Base-by-base conservation (phyloP, 2,797 vertebrate species). In the Lacerta agilis region DNA sequence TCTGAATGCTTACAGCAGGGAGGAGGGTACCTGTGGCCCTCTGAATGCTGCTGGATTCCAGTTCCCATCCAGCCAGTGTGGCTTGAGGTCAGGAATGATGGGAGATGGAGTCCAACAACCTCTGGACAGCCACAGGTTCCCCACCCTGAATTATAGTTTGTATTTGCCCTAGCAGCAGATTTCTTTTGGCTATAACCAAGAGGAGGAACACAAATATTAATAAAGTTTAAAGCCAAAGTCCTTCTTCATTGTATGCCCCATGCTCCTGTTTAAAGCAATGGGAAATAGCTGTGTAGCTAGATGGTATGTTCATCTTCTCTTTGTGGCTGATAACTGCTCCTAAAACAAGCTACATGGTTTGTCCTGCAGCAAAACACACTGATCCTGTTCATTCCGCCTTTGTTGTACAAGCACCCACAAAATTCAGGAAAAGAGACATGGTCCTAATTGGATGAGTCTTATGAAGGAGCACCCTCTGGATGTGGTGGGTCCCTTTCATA, bases 401-500 rank as follows among this genome's bases (percentile, higher is more conserved):
- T 79, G 55, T 23, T 58, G 4, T 64, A 58, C 27, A n/a, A 27
- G 49, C 5, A 29, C 29, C 23, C 8, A 49, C 8, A 61, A 49
- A 23, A 10, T 8, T 75, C 71, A 85, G 13, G 8, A 80, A 85
- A 71, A 25, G 3, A 84, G 55, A 72, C 11, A 79, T 27, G 83
- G 71, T 3, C 18, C 2, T 20, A 18, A 17, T 18, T 58, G 15
- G 49, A 55, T 25, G 11, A 45, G 29, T 4, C 25, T 58, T 38
- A 8, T 41, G 79, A 38, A 29, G 29, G 72, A 3, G 0, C 64
- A 78, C 15, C 1, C 55, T 43, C 27, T n/a, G 79, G 49, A 5
- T 83, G 73, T 41, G 1, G 9, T 6, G 29, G n/a, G 75, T 96
- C 96, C 77, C 91, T 96, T 90, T 95, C 93, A 88, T 96, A 97